phyloP scores from a whole-genome alignment of 2,888 invertebrate genomes.

The Ophioninae sp. region DNA sequence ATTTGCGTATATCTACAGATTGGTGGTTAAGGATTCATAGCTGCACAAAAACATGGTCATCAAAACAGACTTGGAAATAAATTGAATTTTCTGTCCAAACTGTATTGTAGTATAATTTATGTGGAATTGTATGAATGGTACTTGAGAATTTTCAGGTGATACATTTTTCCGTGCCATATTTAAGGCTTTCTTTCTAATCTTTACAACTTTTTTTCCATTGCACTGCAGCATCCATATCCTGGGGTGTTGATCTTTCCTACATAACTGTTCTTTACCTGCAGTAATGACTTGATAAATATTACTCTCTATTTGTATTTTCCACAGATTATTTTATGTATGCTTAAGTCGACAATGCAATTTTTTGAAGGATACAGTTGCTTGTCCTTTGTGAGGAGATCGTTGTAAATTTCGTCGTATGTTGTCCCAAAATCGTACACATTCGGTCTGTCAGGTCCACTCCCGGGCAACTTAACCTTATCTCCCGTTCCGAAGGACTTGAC shows the following conservation, averaged over 20 bases:
- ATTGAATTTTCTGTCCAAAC: not conserved
- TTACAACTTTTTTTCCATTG: not conserved
- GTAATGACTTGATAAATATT: not conserved
- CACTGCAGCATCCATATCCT: not conserved
- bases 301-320: not conserved
- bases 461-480: constrained; percentile 98
- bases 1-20: constrained; percentile 94
- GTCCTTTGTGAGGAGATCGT: constrained; percentile 94
- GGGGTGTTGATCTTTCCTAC: not conserved
- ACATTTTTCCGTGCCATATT: not conserved
- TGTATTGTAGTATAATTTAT: not conserved
- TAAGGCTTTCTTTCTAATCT: not conserved
- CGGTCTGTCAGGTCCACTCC: constrained; percentile 95
- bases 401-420: constrained; percentile 97
- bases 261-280: not conserved
- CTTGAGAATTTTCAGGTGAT: constrained; percentile 13
- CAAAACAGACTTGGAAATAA: not conserved
- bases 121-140: not conserved
- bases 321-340: not conserved
- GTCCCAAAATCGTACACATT: constrained; percentile 98
- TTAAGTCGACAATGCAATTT: not conserved
- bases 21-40: constrained; percentile 45
- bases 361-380: constrained; percentile 90
- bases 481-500: constrained; percentile 97
- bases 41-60: not conserved